Base-by-base conservation (phyloP, 1,140 invertebrate species). In the Acarapis woodi region DNA sequence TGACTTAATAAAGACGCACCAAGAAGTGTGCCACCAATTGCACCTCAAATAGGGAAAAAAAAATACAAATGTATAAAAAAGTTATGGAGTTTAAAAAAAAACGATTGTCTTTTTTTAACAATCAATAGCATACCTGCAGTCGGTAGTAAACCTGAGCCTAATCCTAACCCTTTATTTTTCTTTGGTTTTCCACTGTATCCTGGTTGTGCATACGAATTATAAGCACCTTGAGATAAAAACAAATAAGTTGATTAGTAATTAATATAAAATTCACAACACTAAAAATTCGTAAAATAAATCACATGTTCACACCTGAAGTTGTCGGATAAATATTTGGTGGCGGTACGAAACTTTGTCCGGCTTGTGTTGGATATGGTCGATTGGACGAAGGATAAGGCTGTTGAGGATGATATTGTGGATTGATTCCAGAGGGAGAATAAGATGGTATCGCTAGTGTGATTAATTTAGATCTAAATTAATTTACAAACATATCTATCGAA, bases 241-340 rank as follows among this genome's bases (percentile, higher is more conserved):
- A 18, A 33, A 34, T 23, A 16, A 25, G 16, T 33, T 35, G 15
- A 33, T 25, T 21, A 40, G n/a, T 25, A 19, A 25, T 35, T 28
- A 12, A 33, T 24, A 33, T 28, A 39, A 34, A 16, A n/a, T 21
- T 25, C 22, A 29, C 25, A 24, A 15, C 26, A 12, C 10, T 4
- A 4, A 12, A 12, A 2, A 12, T 28, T 14, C 26, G 14, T 28
- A 10, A 14, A 28, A 14, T 28, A 28, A 14, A 14, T n/a, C n/a
- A 28, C 26, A 12, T 14, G 14, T 14, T 14, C 26, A 28, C 10
- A 28, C 26, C 26, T 28, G 26, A 28, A 28, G 10, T 28, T 28
- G 26, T 12, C 10, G 10, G 10, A 28, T 28, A 14, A 14, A 16
- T 12, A 6, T 32, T 14, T 15, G 9, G 12, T 32, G 12, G 31